Evolutionary conservation across 1,140 invertebrate genomes (phyloP).

Genomic region (Drosophila pandora): DNA sequence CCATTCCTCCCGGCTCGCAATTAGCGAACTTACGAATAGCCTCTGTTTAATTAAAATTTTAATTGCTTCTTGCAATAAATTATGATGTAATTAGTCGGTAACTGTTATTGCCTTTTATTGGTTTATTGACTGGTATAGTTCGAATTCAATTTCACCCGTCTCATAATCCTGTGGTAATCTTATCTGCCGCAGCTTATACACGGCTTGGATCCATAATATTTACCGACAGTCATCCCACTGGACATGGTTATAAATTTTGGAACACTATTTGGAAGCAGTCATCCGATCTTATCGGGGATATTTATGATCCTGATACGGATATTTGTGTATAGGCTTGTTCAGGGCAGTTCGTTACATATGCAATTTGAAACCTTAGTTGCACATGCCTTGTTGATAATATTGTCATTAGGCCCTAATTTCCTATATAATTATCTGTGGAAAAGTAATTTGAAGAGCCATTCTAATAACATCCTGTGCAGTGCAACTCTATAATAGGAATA

Average conservation of each 20-base stretch:
- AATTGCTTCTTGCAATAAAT: constrained; percentile 7
- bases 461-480: no score
- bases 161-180: constrained; percentile 42
- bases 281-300: constrained; percentile 33
- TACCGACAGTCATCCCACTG: constrained; percentile 34
- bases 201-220: constrained; percentile 16
- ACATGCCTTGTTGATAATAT: background rate
- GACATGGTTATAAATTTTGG: constrained; percentile 35
- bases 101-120: constrained; percentile 25
- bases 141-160: constrained; percentile 17
- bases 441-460: background rate
- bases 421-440: background rate
- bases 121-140: background rate
- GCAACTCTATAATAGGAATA: background rate
- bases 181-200: constrained; percentile 28
- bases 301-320: constrained; percentile 35
- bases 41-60: constrained; percentile 25
- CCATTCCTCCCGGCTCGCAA: constrained; percentile 19
- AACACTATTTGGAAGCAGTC: constrained; percentile 20
- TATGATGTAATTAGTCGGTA: constrained; percentile 33
- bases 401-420: background rate
- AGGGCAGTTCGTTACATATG: background rate
- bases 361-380: background rate
- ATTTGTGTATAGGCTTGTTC: constrained; percentile 1
- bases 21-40: constrained; percentile 22